Percentiles rank a stretch among this genome's conserved stretches.
These are phyloP conservation scores for Adineta ricciae DNA, from an alignment of 2,888 invertebrate genomes.

Conservation along the genomic window DNA sequence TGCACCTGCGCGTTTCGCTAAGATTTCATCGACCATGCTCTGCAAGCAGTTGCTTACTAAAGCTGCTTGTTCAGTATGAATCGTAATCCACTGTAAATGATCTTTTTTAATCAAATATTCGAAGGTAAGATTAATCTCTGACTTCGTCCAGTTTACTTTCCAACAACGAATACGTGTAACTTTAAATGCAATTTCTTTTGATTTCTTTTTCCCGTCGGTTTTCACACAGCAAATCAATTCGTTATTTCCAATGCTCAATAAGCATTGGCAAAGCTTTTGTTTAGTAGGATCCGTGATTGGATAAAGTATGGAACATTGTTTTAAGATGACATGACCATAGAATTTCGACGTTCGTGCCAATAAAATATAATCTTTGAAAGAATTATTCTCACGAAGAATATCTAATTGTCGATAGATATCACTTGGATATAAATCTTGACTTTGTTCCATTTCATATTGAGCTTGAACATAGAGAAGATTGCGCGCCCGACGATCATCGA, in stretches of 20 bases:
- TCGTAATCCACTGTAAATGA: slow-evolving; percentile 81
- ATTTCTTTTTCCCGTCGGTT: background rate
- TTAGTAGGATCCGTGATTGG: background rate
- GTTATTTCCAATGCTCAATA: background rate
- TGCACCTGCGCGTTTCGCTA: slow-evolving; percentile 49
- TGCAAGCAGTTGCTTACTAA: slow-evolving; percentile 87
- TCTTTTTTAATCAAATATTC: slow-evolving; percentile 86
- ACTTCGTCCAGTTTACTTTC: slow-evolving; percentile 64
- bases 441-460: slow-evolving; percentile 14
- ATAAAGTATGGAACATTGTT: background rate
- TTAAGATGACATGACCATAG: background rate
- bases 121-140: slow-evolving; percentile 70
- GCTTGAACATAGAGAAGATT: slow-evolving; percentile 5
- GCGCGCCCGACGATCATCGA: background rate
- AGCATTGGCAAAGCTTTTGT: background rate
- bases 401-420: background rate
- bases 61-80: slow-evolving; percentile 76
- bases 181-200: slow-evolving; percentile 70
- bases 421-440: background rate
- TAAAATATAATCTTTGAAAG: slow-evolving; percentile 12
- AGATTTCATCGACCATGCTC: slow-evolving; percentile 84
- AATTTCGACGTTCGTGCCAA: background rate
- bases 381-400: background rate
- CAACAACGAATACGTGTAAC: slow-evolving; percentile 92
- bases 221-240: background rate